Base-by-base conservation (phyloP, 37 sponge, comb jelly and placozoan species). In the Beroe ovata region DNA sequence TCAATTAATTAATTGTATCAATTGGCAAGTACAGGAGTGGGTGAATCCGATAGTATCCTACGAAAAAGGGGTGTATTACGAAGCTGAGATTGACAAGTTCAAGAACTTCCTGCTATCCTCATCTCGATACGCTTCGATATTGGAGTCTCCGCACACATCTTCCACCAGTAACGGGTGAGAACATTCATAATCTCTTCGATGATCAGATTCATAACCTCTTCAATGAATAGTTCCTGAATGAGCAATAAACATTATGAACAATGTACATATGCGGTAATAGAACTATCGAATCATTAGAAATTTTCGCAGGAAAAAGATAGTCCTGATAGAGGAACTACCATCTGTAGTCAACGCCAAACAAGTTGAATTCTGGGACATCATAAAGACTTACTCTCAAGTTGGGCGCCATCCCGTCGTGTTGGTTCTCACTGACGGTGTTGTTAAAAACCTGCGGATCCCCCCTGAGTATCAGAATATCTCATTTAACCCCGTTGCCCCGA, bases 241-340 rank as follows among this genome's bases (percentile, higher is more conserved):
- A n/a, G n/a, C n/a, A n/a, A n/a, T n/a, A n/a, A n/a, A n/a, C n/a
- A n/a, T n/a, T n/a, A n/a, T n/a, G n/a, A n/a, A n/a, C n/a, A n/a
- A n/a, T n/a, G n/a, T n/a, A n/a, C n/a, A n/a, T n/a, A n/a, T n/a
- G n/a, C n/a, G n/a, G n/a, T n/a, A n/a, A n/a, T n/a, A n/a, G n/a
- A n/a, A n/a, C n/a, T n/a, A n/a, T n/a, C n/a, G n/a, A n/a, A n/a
- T n/a, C n/a, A n/a, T n/a, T n/a, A n/a, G n/a, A n/a, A n/a, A n/a
- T n/a, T n/a, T n/a, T n/a, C n/a, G n/a, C 54, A 47, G 29, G 19
- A 62, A 62, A 26, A 77, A 77, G 47, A 8, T 77, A 3, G 84
- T 77, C 22, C 54, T 77, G 84, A 20, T 77, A 6, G 84, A 77
- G 21, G 84, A 77, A 40, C 47, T 77, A 40, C 84, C 84, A 16